Percentiles rank a stretch among this genome's conserved stretches.
Evolutionary conservation across 1,140 invertebrate species (phyloP).

Genomic region (Cydia pomonella): DNA sequence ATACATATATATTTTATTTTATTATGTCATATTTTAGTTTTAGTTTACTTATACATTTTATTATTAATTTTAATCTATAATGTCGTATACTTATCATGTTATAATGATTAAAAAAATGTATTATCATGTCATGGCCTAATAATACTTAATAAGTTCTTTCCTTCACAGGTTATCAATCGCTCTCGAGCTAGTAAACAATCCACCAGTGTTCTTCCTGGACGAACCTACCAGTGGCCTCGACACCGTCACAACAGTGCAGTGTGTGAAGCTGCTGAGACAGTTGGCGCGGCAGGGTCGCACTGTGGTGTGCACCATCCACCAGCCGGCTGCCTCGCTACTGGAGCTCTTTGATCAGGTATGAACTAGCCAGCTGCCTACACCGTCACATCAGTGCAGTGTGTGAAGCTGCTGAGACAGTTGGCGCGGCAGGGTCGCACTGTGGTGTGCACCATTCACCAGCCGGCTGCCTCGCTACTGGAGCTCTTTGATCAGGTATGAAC

Average conservation of each 20-base stretch:
- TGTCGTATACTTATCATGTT: too few species aligned
- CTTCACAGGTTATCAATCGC: conserved; percentile 87
- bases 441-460: conserved; percentile 91
- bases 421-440: conserved; percentile 87
- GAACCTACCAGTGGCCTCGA: conserved; percentile 92
- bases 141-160: conserved; percentile 17
- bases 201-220: conserved; percentile 86
- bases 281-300: conserved; percentile 86
- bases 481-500: conserved; percentile 88
- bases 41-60: too few species aligned
- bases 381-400: conserved; percentile 91
- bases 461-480: conserved; percentile 90
- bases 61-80: too few species aligned
- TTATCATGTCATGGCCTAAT: too few species aligned
- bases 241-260: conserved; percentile 92
- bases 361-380: conserved; percentile 87
- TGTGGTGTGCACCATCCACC: conserved; percentile 91
- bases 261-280: conserved; percentile 85
- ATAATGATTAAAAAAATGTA: too few species aligned
- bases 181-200: conserved; percentile 92
- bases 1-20: too few species aligned
- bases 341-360: conserved; percentile 91
- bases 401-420: conserved; percentile 85
- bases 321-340: conserved; percentile 90
- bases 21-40: too few species aligned